Conservation (phyloP, 2,797 vertebrate genomes). For the Geotrypetes seraphini region DNA sequence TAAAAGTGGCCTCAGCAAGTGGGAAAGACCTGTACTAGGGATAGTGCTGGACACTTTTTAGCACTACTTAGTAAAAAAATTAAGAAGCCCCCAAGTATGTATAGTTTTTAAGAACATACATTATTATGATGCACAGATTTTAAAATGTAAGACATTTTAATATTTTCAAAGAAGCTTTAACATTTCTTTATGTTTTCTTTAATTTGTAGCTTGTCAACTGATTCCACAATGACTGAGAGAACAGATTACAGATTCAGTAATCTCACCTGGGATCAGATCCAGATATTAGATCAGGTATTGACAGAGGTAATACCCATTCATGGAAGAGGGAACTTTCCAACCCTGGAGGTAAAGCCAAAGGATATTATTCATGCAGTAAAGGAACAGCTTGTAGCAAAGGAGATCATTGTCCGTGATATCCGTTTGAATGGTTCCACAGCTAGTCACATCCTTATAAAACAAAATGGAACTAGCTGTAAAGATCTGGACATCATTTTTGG, state of each 20-base stretch:
- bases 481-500: slow-evolving; percentile 94
- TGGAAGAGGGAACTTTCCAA: slow-evolving; percentile 91
- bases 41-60: too few species aligned
- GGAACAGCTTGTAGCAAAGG: slow-evolving; percentile 68
- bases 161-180: slow-evolving; percentile 11
- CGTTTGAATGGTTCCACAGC: slow-evolving; percentile 92
- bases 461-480: slow-evolving; percentile 85
- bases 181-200: slow-evolving; percentile 1
- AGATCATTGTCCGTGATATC: slow-evolving; percentile 75
- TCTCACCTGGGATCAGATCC: slow-evolving; percentile 83
- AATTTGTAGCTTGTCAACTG: slow-evolving; percentile 27
- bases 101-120: not conserved
- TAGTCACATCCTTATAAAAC: slow-evolving; percentile 82
- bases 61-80: too few species aligned
- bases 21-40: too few species aligned
- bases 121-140: not conserved
- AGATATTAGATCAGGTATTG: slow-evolving; percentile 82
- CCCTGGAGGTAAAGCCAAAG: slow-evolving; percentile 83
- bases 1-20: too few species aligned
- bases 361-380: slow-evolving; percentile 84
- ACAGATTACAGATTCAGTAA: slow-evolving; percentile 75
- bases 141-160: slow-evolving; percentile 6
- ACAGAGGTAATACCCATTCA: slow-evolving; percentile 86
- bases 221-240: slow-evolving; percentile 69
- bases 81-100: too few species aligned